phyloP scores from a whole-genome alignment of 2,113 vertebrate species.

The Carassius gibelio region DNA sequence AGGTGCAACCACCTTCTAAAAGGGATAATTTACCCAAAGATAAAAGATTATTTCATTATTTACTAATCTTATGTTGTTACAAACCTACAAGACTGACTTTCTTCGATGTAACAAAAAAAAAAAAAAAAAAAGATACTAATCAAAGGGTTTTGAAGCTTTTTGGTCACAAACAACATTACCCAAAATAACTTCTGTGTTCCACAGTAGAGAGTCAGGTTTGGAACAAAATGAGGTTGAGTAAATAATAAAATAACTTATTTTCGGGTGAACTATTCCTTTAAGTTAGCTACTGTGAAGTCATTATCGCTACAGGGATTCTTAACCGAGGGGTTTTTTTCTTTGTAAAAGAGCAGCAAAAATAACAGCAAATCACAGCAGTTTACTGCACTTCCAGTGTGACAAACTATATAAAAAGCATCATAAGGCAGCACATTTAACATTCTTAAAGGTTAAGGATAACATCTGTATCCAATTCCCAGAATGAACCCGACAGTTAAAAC shows the following conservation, averaged over 20 bases:
- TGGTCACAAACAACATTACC: no score
- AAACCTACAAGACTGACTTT: background rate
- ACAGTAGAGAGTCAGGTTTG: background rate
- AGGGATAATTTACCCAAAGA: background rate
- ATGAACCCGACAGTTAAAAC: background rate
- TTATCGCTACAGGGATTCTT: background rate
- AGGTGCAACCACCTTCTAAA: background rate
- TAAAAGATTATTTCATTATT: background rate
- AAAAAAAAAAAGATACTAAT: background rate
- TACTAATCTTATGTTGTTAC: background rate
- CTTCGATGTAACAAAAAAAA: no score
- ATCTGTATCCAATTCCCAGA: conserved; percentile 27
- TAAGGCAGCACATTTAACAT: background rate
- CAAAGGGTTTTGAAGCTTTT: no score
- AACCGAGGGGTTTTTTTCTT: background rate
- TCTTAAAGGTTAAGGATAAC: conserved; percentile 17
- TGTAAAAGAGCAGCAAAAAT: background rate
- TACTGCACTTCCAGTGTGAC: conserved; percentile 5
- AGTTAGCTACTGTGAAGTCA: background rate
- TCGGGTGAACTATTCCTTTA: background rate
- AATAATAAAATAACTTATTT: background rate
- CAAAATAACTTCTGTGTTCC: background rate
- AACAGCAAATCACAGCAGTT: background rate
- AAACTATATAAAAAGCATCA: conserved; percentile 4
- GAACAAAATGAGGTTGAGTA: background rate